Conservation (phyloP, 2,113 vertebrate species). For the Pseudolaguvia tuberculata region DNA sequence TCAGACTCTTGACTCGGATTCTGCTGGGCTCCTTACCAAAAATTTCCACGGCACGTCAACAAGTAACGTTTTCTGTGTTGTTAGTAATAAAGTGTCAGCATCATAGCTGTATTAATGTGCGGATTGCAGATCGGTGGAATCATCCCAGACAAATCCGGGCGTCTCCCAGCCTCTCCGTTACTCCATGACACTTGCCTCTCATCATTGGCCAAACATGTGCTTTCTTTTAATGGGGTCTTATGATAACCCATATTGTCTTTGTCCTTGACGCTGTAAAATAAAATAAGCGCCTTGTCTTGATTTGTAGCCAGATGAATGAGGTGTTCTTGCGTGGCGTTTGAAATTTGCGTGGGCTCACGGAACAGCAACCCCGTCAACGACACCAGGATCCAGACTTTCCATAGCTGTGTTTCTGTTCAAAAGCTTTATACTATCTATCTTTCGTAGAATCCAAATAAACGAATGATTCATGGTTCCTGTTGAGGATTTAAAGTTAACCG, state of each 20-base stretch:
- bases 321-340: constrained; percentile 43
- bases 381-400: constrained; percentile 10
- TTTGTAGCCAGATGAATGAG: constrained; percentile 56
- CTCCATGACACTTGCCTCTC: constrained; percentile 54
- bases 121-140: constrained; percentile 29
- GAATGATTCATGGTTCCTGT: too few species aligned
- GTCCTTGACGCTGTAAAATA: constrained; percentile 46
- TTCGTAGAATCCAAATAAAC: not conserved
- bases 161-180: constrained; percentile 42
- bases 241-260: constrained; percentile 50
- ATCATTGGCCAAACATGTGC: constrained; percentile 66
- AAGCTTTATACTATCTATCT: not conserved
- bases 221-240: constrained; percentile 56
- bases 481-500: too few species aligned
- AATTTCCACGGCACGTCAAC: constrained; percentile 35
- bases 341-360: constrained; percentile 30
- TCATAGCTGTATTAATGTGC: constrained; percentile 31
- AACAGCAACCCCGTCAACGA: constrained; percentile 25
- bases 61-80: constrained; percentile 24
- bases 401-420: not conserved
- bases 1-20: constrained; percentile 22
- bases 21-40: constrained; percentile 36
- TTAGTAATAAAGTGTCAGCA: constrained; percentile 41
- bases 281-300: constrained; percentile 52
- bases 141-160: constrained; percentile 33